These are phyloP conservation scores for Picathartes gymnocephalus DNA, from an alignment of 2,113 vertebrate genomes.

Conservation along the genomic window DNA sequence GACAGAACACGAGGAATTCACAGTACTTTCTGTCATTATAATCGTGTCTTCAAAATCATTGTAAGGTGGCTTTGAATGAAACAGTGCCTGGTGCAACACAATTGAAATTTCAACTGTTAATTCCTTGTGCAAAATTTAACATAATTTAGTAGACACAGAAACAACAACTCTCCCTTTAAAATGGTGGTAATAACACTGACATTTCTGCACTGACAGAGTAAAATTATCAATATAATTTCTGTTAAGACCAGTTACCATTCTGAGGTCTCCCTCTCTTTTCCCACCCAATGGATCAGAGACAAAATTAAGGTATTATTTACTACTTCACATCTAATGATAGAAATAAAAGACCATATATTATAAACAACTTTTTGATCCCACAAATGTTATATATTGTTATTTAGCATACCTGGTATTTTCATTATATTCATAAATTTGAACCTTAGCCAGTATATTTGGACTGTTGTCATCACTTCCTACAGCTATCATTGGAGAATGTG, in stretches of 20 bases:
- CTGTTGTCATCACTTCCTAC: constrained; percentile 96
- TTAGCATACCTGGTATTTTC: constrained; percentile 90
- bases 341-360: background rate
- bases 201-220: background rate
- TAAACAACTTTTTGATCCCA: background rate
- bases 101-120: background rate
- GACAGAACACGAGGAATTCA: background rate
- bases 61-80: background rate
- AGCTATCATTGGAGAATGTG: constrained; percentile 94
- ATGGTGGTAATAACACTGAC: background rate
- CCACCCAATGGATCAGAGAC: background rate
- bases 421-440: constrained; percentile 97
- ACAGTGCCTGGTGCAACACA: background rate
- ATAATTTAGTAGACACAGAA: background rate
- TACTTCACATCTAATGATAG: background rate
- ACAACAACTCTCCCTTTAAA: background rate
- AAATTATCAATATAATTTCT: background rate
- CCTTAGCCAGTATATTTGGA: constrained; percentile 88
- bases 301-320: background rate
- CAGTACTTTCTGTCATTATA: background rate
- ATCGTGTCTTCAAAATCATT: background rate
- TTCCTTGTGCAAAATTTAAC: background rate
- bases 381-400: background rate
- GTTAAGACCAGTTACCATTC: background rate
- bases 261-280: background rate